Evolutionary conservation across 1,140 invertebrate species (phyloP).

Genomic region (Mercenaria mercenaria): DNA sequence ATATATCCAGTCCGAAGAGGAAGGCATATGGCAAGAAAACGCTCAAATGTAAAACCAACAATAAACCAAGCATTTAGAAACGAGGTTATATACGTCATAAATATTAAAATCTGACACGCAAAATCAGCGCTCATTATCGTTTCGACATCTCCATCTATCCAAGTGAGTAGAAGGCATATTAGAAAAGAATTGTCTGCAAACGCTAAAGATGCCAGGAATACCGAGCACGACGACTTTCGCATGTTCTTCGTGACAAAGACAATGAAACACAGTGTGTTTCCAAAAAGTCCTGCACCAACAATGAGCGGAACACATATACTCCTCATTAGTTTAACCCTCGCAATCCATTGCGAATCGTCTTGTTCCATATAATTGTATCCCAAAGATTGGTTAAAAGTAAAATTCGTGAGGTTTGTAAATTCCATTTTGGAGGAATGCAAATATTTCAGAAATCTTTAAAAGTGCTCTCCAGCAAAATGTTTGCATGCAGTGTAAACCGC

Average conservation of each 20-base stretch:
- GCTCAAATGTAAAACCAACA: slow-evolving; percentile 83
- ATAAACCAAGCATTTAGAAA: slow-evolving; percentile 83
- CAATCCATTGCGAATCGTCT: not conserved
- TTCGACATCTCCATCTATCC: slow-evolving; percentile 87
- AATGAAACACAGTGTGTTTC: slow-evolving; percentile 87
- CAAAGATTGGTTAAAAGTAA: not conserved
- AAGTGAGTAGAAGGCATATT: slow-evolving; percentile 86
- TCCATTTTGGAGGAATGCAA: not conserved
- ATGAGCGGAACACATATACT: slow-evolving; percentile 85
- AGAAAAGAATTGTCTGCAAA: slow-evolving; percentile 87
- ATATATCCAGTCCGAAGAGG: slow-evolving; percentile 76
- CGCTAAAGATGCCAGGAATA: slow-evolving; percentile 88
- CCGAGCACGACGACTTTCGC: slow-evolving; percentile 87
- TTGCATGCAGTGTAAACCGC: too few species aligned
- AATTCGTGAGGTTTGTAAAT: not conserved
- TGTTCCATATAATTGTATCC: not conserved
- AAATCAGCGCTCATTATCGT: slow-evolving; percentile 80
- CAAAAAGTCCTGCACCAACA: slow-evolving; percentile 87
- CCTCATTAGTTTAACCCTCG: not conserved
- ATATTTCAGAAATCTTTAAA: too few species aligned
- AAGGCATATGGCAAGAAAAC: slow-evolving; percentile 80
- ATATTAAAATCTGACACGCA: slow-evolving; percentile 78
- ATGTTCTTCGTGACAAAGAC: slow-evolving; percentile 87
- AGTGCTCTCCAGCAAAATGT: too few species aligned
- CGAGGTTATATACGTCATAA: slow-evolving; percentile 74